Evolutionary conservation across 2,888 invertebrate species (phyloP), one percentile per base, ranked within the genome.

Genomic region (Athalia cordata): DNA sequence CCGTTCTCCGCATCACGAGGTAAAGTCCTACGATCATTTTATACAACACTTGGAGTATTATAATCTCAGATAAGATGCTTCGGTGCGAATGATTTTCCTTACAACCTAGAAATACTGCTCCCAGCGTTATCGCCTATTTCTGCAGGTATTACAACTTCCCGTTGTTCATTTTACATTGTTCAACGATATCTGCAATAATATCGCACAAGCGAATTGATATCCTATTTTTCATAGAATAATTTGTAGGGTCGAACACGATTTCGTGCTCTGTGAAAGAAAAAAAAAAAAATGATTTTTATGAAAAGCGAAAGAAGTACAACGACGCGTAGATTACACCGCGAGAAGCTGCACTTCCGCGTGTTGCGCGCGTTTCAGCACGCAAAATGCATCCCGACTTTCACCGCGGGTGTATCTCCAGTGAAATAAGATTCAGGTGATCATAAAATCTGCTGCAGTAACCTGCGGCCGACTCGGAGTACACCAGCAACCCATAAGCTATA

Each of bases 301-400:
- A 55, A n/a, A 55, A 52, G 52, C 7, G 11, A 52, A 52, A 52
- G 11, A 52, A 55, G 6, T 29, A 2, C 0, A 1, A 29, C 29
- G 2, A 29, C 6, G 45, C 5, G 68, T 29, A 47, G 45, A 72
- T 43, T 15, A 59, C 57, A 57, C 47, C 72, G 59, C 66, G 47
- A 49, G 49, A 49, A 66, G 43, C 43, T 3, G 47, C 52, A 52
- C 72, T 72, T 72, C 72, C 72, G 72, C 59, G 72, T 72, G 45
- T 57, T 47, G 43, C 57, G 57, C 57, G 57, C 57, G 8, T 11
- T 11, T 29, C n/a, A 52, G 45, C 55, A 72, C 72, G 72, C 45
- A 55, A 72, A 72, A 72, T 72, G 72, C 72, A 72, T 72, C 72
- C 59, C 9, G 52, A 72, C 72, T 72, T 72, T 72, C 72, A 72